These are phyloP conservation scores for Latrodectus elegans DNA, from an alignment of 2,888 invertebrate genomes.

Conservation along the genomic window DNA sequence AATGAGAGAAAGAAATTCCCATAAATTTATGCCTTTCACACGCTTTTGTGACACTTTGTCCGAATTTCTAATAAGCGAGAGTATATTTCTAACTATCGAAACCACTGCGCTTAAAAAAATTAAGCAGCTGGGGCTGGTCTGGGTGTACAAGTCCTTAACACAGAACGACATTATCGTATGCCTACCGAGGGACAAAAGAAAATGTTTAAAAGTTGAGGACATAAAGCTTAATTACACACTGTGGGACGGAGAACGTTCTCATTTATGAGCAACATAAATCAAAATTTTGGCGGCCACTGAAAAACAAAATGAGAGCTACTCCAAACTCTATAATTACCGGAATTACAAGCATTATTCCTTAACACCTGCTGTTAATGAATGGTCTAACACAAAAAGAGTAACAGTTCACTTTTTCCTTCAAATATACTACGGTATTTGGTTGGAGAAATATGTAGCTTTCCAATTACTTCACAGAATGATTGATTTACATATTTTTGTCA, in stretches of 20 bases:
- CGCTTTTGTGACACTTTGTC: too few species aligned
- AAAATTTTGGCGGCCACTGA: constrained; percentile 34
- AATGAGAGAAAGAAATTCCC: too few species aligned
- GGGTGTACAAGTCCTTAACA: too few species aligned
- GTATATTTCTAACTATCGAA: too few species aligned
- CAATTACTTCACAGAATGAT: constrained; percentile 41
- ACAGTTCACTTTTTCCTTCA: constrained; percentile 3
- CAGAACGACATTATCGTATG: too few species aligned
- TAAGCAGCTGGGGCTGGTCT: too few species aligned
- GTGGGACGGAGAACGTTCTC: constrained; percentile 32
- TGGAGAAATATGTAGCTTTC: constrained; percentile 33
- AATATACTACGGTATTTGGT: background rate
- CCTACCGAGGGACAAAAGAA: constrained; percentile 1
- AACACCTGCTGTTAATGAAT: constrained; percentile 59
- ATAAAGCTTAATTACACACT: constrained; percentile 60
- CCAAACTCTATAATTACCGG: constrained; percentile 49
- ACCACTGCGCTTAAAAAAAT: too few species aligned
- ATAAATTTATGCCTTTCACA: too few species aligned
- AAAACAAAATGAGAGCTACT: constrained; percentile 34
- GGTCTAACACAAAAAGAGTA: constrained; percentile 32
- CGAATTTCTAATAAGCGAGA: too few species aligned
- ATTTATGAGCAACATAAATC: constrained; percentile 58
- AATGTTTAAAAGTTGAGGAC: constrained; percentile 58
- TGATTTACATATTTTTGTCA: constrained; percentile 36
- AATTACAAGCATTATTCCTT: constrained; percentile 57